Evolutionary conservation across 2,113 vertebrate genomes (phyloP), one percentile per base, ranked within the genome.

Genomic region (Rhizomys pruinosus): DNA sequence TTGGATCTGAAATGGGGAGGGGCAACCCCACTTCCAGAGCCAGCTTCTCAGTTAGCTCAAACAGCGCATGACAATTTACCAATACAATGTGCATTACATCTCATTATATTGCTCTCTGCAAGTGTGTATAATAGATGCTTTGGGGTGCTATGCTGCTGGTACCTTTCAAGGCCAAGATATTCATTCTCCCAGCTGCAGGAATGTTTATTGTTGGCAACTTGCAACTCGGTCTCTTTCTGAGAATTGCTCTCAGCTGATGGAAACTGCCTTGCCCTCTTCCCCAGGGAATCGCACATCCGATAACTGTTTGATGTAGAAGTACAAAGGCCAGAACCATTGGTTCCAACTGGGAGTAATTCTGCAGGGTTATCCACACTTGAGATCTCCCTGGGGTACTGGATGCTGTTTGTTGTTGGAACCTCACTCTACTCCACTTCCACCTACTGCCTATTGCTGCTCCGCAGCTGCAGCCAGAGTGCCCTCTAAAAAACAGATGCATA

Each of bases 301-400:
- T 44, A 91, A 82, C 79, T 92, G 42, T 90, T 93, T 95, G 89
- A 92, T 87, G 69, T 17, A 87, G 37, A 19, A 77, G 47, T 89
- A 66, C 80, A 94, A 93, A 94, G 87, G 20, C 61, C 84, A 63
- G 22, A 29, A 23, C 63, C 64, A 27, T 71, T 93, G 91, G 71
- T 34, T 84, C 52, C 74, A 59, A 8, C 8, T 42, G 90, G 84
- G 25, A 15, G 44, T 73, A 66, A 76, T 76, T 84, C 82, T 80
- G 34, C 22, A 84, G 89, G 82, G 78, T 42, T 73, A 44, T 47
- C 19, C 3, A 74, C 39, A 74, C 68, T 68, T 84, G 59, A 90
- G 61, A 89, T 42, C 87, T 87, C 87, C 44, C 71, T 37, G 39
- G 29, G 63, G 57, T 55, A 87, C 3, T 89, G 39, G 42, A 7